Evolutionary conservation across 2,888 invertebrate genomes (phyloP), one percentile per base, ranked within the genome.

Genomic region (Gasteruption jaculator): DNA sequence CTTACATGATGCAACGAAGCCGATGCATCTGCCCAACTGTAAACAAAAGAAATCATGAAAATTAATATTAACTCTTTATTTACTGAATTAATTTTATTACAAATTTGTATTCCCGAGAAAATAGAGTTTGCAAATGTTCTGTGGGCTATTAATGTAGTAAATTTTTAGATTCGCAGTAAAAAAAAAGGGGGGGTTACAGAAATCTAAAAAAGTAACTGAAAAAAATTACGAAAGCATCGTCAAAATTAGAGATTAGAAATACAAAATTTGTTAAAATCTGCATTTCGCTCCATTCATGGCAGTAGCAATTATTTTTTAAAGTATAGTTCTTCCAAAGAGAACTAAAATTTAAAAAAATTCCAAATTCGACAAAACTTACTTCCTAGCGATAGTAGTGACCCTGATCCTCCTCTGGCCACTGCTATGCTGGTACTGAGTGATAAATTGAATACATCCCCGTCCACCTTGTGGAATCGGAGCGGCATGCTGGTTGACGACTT

Each of bases 341-440:
- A n/a, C n/a, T n/a, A n/a, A n/a, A n/a, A n/a, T n/a, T n/a, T 11
- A 6, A 8, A 10, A n/a, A 8, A 15, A 24, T 7, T 24, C 38
- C 2, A 6, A 22, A 27, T 10, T 15, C 27, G n/a, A 11, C 11
- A 32, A 26, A 34, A 65, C 75, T 73, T 69, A 91, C 89, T 94
- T 94, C 73, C 99, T 81, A n/a, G 95, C 92, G 14, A 97, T 78
- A 1, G 99, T 99, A 14, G 97, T 95, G 35, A 99, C 97, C 27
- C 99, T 76, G 49, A 99, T 91, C 53, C 95, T 82, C 45, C 90
- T 80, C 71, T 95, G 93, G 0, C 99, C 99, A 71, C 86, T 91
- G 8, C 95, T 86, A 73, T 99, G 97, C 63, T 95, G 97, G 76
- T 99, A 99, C 71, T 97, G 94, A 1, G 95, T 94, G 53, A 99